Base-by-base conservation (phyloP, 2,113 vertebrate species). In the Macaca mulatta region DNA sequence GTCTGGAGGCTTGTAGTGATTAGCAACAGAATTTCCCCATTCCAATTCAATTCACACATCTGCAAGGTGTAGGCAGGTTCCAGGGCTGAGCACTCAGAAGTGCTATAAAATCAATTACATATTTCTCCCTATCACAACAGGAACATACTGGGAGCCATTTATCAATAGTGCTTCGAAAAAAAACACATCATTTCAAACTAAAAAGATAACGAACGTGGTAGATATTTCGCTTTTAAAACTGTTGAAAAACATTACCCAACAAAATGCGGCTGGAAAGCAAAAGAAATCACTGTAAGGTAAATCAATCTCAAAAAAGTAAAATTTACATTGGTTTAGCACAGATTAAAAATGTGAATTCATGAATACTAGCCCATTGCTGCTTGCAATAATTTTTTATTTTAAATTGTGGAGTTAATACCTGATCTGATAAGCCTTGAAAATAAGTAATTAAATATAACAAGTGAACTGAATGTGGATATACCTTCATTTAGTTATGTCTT, bases 91-190 rank as follows among this genome's bases (percentile, higher is more conserved):
- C 2, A 20, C 64, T 82, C 72, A 57, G 11, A 27, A 43, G 77
- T 72, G 83, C 64, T 93, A 74, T 78, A 96, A 98, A 98, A 97
- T 72, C 86, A 97, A 93, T 97, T 97, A 90, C 35, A 59, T 95
- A 96, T 97, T 83, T 92, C 94, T 72, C 81, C 50, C 69, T 92
- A 22, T 79, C 72, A 8, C 35, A 90, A 18, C 86, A 96, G 20
- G 38, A 5, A 96, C 55, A 10, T 75, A 57, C 77, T 64, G 43
- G 67, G 59, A 97, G 85, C 75, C 86, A 52, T 96, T 96, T 94
- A 70, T 84, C 84, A 0, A 0, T 80, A 61, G 35, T 48, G 38
- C 40, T n/a, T 96, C 5, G 11, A 90, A 67, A 57, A 52, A 79
- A 55, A 85, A 9, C 48, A 35, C 91, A 94, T 9, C 5, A 61